Evolutionary conservation across 2,797 vertebrate genomes (phyloP).

Genomic region (Morelia viridis): DNA sequence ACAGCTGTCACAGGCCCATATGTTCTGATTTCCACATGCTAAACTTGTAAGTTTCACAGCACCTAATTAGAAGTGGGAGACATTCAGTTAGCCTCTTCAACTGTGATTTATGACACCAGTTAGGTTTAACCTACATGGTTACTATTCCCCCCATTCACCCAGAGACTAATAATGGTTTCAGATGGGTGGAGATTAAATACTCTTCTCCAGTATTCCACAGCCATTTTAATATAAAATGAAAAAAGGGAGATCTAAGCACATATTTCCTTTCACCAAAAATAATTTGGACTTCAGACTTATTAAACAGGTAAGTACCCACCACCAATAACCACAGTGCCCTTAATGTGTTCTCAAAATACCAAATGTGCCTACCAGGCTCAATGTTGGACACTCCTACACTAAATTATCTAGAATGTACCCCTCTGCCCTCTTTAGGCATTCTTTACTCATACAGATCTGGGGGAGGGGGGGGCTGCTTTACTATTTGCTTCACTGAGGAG

Average conservation of each 20-base stretch:
- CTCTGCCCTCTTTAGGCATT: background rate
- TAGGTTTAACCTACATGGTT: background rate
- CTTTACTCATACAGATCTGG: background rate
- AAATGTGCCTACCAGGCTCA: background rate
- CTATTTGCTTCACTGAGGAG: background rate
- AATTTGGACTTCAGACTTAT: background rate
- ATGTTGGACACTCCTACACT: background rate
- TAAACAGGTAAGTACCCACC: background rate
- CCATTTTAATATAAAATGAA: background rate
- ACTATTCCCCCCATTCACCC: background rate
- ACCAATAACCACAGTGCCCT: background rate
- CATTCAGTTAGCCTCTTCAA: background rate
- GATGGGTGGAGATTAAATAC: background rate
- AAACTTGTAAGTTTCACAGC: slow-evolving; percentile 82
- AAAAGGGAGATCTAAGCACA: background rate
- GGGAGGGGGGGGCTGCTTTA: background rate
- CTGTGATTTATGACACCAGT: slow-evolving; percentile 1
- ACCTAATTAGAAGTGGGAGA: slow-evolving; percentile 72
- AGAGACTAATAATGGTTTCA: background rate
- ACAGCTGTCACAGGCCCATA: slow-evolving; percentile 91
- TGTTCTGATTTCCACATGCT: slow-evolving; percentile 91
- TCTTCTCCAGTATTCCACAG: background rate
- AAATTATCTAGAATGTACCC: background rate
- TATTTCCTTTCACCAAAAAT: background rate
- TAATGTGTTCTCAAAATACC: background rate